Conservation (phyloP, 2,888 invertebrate species). For the Ennomos quercinarius region DNA sequence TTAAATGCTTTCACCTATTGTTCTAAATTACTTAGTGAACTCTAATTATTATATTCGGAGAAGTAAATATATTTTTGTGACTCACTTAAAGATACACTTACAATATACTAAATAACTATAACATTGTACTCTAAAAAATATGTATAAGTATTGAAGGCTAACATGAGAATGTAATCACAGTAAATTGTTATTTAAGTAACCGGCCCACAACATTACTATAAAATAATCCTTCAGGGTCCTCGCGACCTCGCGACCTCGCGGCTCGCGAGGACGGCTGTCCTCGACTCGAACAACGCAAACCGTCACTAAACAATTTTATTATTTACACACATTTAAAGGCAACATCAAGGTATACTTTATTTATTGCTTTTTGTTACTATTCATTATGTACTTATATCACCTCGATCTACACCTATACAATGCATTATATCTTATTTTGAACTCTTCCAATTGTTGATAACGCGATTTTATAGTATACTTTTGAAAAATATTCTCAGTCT, state of each 20-base stretch:
- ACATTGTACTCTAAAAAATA: slow-evolving; percentile 86
- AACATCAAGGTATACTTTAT: slow-evolving; percentile 85
- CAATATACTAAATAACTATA: slow-evolving; percentile 83
- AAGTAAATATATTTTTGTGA: slow-evolving; percentile 85
- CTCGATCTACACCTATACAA: slow-evolving; percentile 72
- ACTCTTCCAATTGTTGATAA: slow-evolving; percentile 58
- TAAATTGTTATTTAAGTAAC: slow-evolving; percentile 82
- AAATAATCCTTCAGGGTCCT: slow-evolving; percentile 70
- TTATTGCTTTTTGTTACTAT: slow-evolving; percentile 83
- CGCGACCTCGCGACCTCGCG: not conserved
- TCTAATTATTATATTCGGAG: slow-evolving; percentile 67
- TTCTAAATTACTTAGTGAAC: slow-evolving; percentile 78
- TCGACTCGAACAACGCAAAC: slow-evolving; percentile 59
- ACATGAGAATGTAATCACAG: slow-evolving; percentile 85
- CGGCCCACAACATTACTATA: slow-evolving; percentile 81
- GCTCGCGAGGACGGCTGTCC: slow-evolving; percentile 39
- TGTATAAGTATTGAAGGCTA: slow-evolving; percentile 86
- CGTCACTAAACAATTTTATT: slow-evolving; percentile 62
- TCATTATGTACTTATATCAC: slow-evolving; percentile 82
- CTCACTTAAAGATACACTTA: slow-evolving; percentile 80
- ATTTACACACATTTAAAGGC: slow-evolving; percentile 80
- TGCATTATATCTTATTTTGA: slow-evolving; percentile 67
- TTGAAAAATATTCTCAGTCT: slow-evolving; percentile 72
- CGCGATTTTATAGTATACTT: slow-evolving; percentile 54
- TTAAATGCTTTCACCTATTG: slow-evolving; percentile 81